Conservation (phyloP, 2,888 invertebrate species). For the Galerucella calmariensis region DNA sequence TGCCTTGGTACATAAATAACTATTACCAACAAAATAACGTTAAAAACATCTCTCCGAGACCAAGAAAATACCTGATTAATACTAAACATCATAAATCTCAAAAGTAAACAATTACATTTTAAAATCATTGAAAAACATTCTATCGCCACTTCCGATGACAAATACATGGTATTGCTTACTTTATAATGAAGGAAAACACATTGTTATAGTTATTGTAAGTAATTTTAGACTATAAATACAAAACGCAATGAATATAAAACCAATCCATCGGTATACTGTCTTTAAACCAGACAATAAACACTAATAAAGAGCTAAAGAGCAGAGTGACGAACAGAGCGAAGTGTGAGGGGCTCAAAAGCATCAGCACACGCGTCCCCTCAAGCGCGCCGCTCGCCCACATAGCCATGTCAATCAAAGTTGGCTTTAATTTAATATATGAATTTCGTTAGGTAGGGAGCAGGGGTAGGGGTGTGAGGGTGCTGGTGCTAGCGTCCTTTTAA, state of each 20-base stretch:
- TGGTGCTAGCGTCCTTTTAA: slow-evolving; percentile 26
- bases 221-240: not conserved
- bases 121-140: too few relatives aligned
- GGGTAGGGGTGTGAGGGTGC: not conserved
- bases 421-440: slow-evolving; percentile 41
- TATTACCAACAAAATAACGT: too few relatives aligned
- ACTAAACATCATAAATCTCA: too few relatives aligned
- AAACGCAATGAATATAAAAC: not conserved
- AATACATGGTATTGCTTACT: too few relatives aligned
- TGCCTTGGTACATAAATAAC: too few relatives aligned
- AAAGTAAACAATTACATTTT: too few relatives aligned
- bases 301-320: slow-evolving; percentile 51
- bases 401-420: slow-evolving; percentile 44
- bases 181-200: too few relatives aligned
- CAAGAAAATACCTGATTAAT: too few relatives aligned
- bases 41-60: too few relatives aligned
- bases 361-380: slow-evolving; percentile 54
- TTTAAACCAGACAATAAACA: slow-evolving; percentile 50
- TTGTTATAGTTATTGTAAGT: too few relatives aligned
- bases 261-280: not conserved
- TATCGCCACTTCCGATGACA: too few relatives aligned
- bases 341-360: slow-evolving; percentile 38
- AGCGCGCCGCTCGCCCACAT: slow-evolving; percentile 46
- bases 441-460: not conserved
- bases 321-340: slow-evolving; percentile 52